Conservation (phyloP, 2,113 vertebrate species). For the Dunckerocampus dactyliophorus region DNA sequence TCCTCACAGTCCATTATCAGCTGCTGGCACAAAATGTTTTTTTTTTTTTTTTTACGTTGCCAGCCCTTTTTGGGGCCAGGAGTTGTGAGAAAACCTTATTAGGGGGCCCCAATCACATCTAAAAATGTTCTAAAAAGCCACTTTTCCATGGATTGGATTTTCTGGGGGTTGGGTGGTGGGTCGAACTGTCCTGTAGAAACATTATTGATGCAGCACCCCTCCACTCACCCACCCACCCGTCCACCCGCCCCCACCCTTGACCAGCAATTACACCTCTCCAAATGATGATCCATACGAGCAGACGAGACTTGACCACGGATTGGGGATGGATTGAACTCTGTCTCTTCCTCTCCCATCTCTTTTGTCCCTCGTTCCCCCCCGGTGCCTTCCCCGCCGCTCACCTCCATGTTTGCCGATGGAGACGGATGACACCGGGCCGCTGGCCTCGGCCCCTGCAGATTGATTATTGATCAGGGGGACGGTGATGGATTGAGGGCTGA, state of each 20-base stretch:
- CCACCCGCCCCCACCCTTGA: constrained; percentile 54
- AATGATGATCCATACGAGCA: constrained; percentile 79
- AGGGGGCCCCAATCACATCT: too few relatives aligned
- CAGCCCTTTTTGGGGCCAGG: too few relatives aligned
- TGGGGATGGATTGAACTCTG: constrained; percentile 71
- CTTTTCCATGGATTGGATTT: too few relatives aligned
- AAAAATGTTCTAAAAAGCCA: too few relatives aligned
- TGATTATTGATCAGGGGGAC: constrained; percentile 82
- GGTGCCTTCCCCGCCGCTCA: constrained; percentile 14
- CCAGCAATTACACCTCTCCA: constrained; percentile 77
- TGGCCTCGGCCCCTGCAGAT: constrained; percentile 71
- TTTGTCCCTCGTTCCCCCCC: constrained; percentile 16
- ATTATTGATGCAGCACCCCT: constrained; percentile 65
- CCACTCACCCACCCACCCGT: too few relatives aligned
- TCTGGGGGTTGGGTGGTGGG: constrained; percentile 35
- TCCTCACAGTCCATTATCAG: too few relatives aligned
- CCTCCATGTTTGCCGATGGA: constrained; percentile 65
- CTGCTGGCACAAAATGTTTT: too few relatives aligned
- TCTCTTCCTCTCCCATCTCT: constrained; percentile 43
- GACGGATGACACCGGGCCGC: constrained; percentile 68
- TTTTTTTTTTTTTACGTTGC: too few relatives aligned
- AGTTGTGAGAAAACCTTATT: too few relatives aligned
- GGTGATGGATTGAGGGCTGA: constrained; percentile 75
- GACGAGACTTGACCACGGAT: constrained; percentile 65
- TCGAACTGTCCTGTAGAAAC: constrained; percentile 56